Conservation (phyloP, 2,888 invertebrate genomes). For the Agrotis clavis region DNA sequence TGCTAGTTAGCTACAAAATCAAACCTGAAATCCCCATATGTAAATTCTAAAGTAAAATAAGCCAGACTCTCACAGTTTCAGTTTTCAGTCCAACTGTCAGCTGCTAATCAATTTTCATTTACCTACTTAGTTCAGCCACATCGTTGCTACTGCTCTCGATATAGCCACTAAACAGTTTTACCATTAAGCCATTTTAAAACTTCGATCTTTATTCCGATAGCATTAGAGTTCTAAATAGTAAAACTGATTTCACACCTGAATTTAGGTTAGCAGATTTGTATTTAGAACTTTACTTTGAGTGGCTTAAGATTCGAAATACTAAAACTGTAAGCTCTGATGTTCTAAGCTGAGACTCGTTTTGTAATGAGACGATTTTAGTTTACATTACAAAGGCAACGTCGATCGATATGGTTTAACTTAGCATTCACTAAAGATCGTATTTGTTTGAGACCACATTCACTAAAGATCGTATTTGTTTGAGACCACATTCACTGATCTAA, state of each 20-base stretch:
- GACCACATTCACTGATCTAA: background rate
- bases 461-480: background rate
- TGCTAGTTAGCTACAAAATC: background rate
- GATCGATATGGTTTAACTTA: background rate
- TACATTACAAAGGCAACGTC: background rate
- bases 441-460: background rate
- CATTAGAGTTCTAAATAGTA: background rate
- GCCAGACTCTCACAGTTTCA: background rate
- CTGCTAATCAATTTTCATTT: slow-evolving; percentile 50
- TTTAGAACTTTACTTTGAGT: background rate
- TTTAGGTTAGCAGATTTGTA: background rate
- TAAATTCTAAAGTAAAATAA: slow-evolving; percentile 22
- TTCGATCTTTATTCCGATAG: background rate
- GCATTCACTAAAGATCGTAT: background rate
- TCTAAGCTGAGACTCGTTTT: background rate
- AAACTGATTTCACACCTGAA: background rate
- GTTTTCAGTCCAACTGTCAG: slow-evolving; percentile 6
- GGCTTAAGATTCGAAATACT: background rate
- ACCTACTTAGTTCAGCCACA: slow-evolving; percentile 21
- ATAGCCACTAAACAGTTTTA: slow-evolving; percentile 15
- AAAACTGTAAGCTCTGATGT: background rate
- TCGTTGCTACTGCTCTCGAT: background rate
- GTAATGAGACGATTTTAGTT: background rate
- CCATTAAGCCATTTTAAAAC: background rate
- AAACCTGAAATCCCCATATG: background rate